Conservation (phyloP, 2,797 vertebrate genomes). For the Agapornis canus region DNA sequence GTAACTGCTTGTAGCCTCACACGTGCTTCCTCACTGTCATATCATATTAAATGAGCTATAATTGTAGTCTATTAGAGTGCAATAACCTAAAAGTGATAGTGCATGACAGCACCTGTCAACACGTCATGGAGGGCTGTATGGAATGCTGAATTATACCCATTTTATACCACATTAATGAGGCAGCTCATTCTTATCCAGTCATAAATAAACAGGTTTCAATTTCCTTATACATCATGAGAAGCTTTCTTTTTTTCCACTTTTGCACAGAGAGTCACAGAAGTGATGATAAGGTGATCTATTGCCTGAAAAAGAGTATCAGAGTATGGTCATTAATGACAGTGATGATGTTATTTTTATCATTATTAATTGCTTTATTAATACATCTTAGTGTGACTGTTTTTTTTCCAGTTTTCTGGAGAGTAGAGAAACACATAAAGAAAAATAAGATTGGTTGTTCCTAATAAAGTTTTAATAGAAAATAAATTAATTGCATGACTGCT, state of each 20-base stretch:
- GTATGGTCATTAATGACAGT: background rate
- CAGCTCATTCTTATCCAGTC: slow-evolving; percentile 56
- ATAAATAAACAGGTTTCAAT: slow-evolving; percentile 66
- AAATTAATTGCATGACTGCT: background rate
- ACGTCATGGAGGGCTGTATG: slow-evolving; percentile 47
- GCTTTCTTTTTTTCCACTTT: background rate
- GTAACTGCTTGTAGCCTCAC: slow-evolving; percentile 37
- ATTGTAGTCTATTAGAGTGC: slow-evolving; percentile 69
- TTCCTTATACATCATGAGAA: slow-evolving; percentile 21
- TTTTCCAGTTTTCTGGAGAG: background rate
- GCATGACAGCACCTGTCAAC: slow-evolving; percentile 75
- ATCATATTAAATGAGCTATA: slow-evolving; percentile 70
- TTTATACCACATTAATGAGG: slow-evolving; percentile 68
- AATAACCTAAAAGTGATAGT: slow-evolving; percentile 71
- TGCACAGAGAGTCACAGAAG: background rate
- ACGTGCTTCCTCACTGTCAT: slow-evolving; percentile 63
- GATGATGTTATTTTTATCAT: background rate
- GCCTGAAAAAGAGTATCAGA: background rate
- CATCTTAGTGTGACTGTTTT: background rate
- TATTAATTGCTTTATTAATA: background rate
- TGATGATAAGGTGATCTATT: background rate
- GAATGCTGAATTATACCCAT: slow-evolving; percentile 68
- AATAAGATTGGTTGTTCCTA: background rate
- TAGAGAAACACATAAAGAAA: background rate
- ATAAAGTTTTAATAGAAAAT: background rate